Base-by-base conservation (phyloP, 2,797 vertebrate species). In the Eupleurogrammus muticus region DNA sequence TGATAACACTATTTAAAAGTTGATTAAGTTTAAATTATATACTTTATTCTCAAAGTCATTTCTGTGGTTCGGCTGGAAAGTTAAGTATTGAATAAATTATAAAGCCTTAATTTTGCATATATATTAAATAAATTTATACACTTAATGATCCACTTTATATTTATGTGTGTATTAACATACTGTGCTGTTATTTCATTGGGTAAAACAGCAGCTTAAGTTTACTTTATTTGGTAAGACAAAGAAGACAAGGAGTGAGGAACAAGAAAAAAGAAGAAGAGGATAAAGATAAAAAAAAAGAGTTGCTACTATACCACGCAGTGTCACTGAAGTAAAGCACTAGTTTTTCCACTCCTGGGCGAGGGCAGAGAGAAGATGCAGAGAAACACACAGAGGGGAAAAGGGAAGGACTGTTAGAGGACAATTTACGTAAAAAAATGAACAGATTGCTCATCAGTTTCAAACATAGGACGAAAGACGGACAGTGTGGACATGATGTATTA, bases 321-420 rank as follows among this genome's bases (percentile, higher is more conserved):
- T 99, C 97, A 95, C 93, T 96, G 97, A 99, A 96, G 97, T 98
- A 99, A 94, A 97, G 95, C 92, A 99, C 96, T 92, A 99, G 96
- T 87, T 93, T 93, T 92, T 99, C 97, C 96, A 97, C 96, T 98
- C 95, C 97, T 99, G 94, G 95, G 80, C 93, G 95, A 94, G 87
- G 90, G 95, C 94, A 94, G 75, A 84, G 94, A 93, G 91, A 91
- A 84, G 55, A 94, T 93, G 94, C 91, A 94, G 92, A 93, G 9
- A 40, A 87, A 94, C 90, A 94, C 48, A 79, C 35, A 64, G n/a
- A 28, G 58, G 72, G 16, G 60, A 73, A 5, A 83, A 38, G 57
- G 44, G 48, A 61, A 73, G 66, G 65, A 50, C n/a, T 38, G 74
- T 85, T 79, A 73, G 67, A 69, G 67, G 56, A 77, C 20, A 12